Evolutionary conservation across 1,140 invertebrate genomes (phyloP), one percentile per base, ranked within the genome.

Genomic region (Drosophila bifasciata): DNA sequence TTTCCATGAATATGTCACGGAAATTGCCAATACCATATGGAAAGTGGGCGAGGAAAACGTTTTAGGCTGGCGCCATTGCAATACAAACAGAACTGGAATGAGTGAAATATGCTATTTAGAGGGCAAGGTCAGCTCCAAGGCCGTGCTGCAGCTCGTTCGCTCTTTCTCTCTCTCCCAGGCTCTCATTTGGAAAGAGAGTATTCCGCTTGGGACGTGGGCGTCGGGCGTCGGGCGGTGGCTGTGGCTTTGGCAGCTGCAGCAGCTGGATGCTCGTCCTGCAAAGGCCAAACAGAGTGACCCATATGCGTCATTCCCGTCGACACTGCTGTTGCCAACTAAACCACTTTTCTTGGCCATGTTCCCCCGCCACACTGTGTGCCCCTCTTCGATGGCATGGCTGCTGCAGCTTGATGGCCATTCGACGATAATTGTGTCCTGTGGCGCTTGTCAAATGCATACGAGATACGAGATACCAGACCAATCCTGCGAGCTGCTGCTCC

Each of bases 381-480:
- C 39, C 43, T 21, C 28, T n/a, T 25, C 23, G 48, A 40, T 28
- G 8, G 8, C 28, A 3, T 61, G 55, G 62, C 23, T 44, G 46
- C 17, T 57, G 53, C 64, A 57, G 52, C 53, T 68, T 62, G 76
- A 75, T 49, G 62, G 41, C 64, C 76, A 72, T 67, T 80, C 72
- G 62, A 66, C 45, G 46, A 57, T 85, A 84, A 85, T 85, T 85
- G 80, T 62, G 63, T 73, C 71, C 75, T 67, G 70, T 43, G 49
- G 58, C 63, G 66, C 23, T 68, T 41, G 51, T 49, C 45, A 48
- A 57, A 39, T 52, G 69, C 68, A 68, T 41, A 19, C 50, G 28
- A 66, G 68, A 69, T 56, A 44, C 63, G 13, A 46, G 16, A 13
- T 40, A 28, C 1, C 28, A 15, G 8, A 17, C 32, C 40, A 68